phyloP scores from a whole-genome alignment of 2,888 invertebrate species.

The Callyntrura guangdongensis region DNA sequence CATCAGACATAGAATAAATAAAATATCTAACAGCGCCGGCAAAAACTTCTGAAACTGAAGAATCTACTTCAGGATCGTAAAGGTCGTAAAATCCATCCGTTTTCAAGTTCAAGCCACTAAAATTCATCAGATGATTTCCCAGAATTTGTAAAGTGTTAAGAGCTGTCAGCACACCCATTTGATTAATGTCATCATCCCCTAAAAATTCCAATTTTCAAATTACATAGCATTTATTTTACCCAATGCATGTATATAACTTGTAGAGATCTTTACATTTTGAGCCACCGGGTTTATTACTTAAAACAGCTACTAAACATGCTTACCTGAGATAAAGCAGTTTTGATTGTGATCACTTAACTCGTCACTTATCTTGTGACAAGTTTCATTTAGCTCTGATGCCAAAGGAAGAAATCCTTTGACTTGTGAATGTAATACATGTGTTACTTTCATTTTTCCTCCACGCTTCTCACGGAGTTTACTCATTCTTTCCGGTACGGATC shows the following conservation, averaged over 20 bases:
- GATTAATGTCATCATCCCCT: conserved; percentile 21
- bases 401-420: conserved; percentile 90
- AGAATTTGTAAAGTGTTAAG: conserved; percentile 91
- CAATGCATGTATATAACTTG: too few species aligned
- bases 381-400: conserved; percentile 88
- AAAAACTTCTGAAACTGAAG: conserved; percentile 97
- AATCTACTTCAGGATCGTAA: conserved; percentile 93
- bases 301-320: too few species aligned
- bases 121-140: conserved; percentile 68
- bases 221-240: neutral
- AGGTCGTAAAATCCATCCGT: conserved; percentile 88
- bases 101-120: conserved; percentile 62
- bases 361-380: conserved; percentile 39
- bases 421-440: conserved; percentile 89
- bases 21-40: conserved; percentile 97
- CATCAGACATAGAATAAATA: conserved; percentile 95
- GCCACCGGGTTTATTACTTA: too few species aligned
- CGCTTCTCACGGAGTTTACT: conserved; percentile 37
- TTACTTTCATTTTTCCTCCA: conserved; percentile 48
- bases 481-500: conserved; percentile 87
- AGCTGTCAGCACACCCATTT: conserved; percentile 4
- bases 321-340: conserved; percentile 20
- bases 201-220: neutral
- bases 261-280: too few species aligned
- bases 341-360: neutral